phyloP scores from a whole-genome alignment of 2,113 vertebrate species.

The Scopus umbretta region DNA sequence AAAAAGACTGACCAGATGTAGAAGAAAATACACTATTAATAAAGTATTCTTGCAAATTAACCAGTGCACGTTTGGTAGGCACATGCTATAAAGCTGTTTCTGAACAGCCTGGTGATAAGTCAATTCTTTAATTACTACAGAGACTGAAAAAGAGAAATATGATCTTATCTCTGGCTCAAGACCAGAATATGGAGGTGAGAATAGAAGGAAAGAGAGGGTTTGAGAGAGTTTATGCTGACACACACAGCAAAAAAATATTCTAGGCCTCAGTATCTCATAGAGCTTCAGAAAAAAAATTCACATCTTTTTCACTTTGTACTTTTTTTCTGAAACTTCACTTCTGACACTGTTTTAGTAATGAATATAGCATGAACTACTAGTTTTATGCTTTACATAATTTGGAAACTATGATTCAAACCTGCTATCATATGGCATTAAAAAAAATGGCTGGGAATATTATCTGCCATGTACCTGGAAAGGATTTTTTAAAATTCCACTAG shows the following conservation, averaged over 20 bases:
- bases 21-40: not conserved
- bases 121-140: not conserved
- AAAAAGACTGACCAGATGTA: conserved; percentile 23
- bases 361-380: not conserved
- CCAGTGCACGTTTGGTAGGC: not conserved
- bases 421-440: not conserved
- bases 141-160: not conserved
- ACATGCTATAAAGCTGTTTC: not conserved
- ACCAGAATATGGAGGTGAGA: not conserved
- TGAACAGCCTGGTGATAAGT: not conserved
- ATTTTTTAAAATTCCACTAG: not conserved
- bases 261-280: not conserved
- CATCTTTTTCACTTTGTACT: not conserved
- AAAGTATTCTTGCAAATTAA: not conserved
- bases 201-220: not conserved
- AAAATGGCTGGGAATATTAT: not conserved
- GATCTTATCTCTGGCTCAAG: not conserved
- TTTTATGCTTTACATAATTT: not conserved
- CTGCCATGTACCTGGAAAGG: not conserved
- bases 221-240: not conserved
- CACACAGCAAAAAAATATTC: not conserved
- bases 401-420: not conserved
- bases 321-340: not conserved
- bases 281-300: not conserved
- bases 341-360: not conserved